Evolutionary conservation across 2,888 invertebrate genomes (phyloP), one percentile per base, ranked within the genome.

Genomic region (Ormyrus thymus): DNA sequence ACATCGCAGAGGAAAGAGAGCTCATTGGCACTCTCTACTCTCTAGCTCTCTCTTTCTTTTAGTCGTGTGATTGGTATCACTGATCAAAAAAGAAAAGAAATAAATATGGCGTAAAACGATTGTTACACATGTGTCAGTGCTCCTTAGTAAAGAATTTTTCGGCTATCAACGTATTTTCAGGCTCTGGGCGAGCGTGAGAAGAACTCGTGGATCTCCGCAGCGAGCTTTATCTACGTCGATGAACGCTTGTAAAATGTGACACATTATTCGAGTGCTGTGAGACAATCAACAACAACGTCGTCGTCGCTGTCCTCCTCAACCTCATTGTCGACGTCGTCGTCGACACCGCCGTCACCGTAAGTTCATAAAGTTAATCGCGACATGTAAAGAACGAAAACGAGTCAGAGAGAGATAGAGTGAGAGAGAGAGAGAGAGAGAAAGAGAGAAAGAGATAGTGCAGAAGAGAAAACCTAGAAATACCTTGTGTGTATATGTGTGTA

Each of bases 111-210:
- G 87, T 85, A 85, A 83, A 85, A 84, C 83, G 84, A 87, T 86
- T 86, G 85, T 86, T 85, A 85, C 86, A 87, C 86, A 86, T 88
- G 87, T 86, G 85, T 88, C 86, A 86, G 84, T 86, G 85, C 51
- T 72, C 51, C n/a, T 65, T 29, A 61, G 66, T 76, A 69, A 77
- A 64, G 46, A 69, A 50, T 10, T 76, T 66, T 73, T 53, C 51
- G 65, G 46, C 53, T 46, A 58, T 64, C 53, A 55, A 75, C 51
- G 61, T 29, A 29, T 29, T 50, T 61, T 55, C 48, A 29, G 10
- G 48, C 46, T 48, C 74, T 53, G 29, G 7, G n/a, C 48, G 48
- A 46, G 50, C 65, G 56, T 43, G 50, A 29, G 13, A 29, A 29
- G 29, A 13, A 29, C 15, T 53, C 48, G 59, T 45, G 48, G 43